Evolutionary conservation across 2,888 invertebrate genomes (phyloP).

Genomic region (Trichopoda pennipes): DNA sequence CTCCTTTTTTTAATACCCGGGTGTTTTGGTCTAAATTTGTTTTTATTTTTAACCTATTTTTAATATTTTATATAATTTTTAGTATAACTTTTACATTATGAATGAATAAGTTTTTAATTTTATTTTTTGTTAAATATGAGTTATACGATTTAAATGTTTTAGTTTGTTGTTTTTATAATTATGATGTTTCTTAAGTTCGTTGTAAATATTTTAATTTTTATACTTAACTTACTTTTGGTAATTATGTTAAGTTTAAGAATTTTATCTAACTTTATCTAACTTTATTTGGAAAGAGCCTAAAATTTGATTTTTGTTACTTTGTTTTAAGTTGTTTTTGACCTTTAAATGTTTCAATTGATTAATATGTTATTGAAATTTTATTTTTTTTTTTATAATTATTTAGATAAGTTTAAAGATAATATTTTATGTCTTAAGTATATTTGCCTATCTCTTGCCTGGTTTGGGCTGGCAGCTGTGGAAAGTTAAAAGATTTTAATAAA

Average conservation of each 20-base stretch:
- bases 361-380: neutral
- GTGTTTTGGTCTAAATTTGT: constrained; percentile 1
- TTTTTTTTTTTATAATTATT: neutral
- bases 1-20: constrained; percentile 7
- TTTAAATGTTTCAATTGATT: constrained; percentile 10
- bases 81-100: neutral
- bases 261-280: constrained; percentile 9
- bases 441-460: neutral
- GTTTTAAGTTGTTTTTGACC: neutral
- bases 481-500: neutral
- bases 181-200: constrained; percentile 12
- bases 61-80: neutral
- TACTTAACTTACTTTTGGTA: neutral
- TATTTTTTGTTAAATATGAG: neutral
- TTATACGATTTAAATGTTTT: neutral
- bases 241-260: neutral
- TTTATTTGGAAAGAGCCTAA: constrained; percentile 54
- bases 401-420: neutral
- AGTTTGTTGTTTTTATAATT: neutral
- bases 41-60: neutral
- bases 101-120: neutral
- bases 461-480: neutral
- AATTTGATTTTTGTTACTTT: constrained; percentile 35
- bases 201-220: neutral
- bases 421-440: neutral